These are phyloP conservation scores for Labeo catla DNA, from an alignment of 2,113 vertebrate genomes.

Conservation along the genomic window DNA sequence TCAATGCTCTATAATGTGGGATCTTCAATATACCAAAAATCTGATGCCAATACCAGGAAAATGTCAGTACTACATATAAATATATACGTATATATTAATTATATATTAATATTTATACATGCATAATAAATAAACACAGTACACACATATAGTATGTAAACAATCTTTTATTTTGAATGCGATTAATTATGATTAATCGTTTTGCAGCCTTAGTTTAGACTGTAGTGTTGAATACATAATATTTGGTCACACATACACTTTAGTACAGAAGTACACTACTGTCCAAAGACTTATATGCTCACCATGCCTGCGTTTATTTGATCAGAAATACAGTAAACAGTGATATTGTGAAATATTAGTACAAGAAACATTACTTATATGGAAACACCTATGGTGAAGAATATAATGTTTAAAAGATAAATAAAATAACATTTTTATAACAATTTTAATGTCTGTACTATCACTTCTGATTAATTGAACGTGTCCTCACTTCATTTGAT, in stretches of 20 bases:
- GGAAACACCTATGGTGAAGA: neutral
- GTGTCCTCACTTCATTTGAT: neutral
- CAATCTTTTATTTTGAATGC: too few relatives aligned
- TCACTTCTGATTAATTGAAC: neutral
- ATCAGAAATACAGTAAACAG: neutral
- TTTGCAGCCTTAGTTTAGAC: neutral
- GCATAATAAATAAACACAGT: too few relatives aligned
- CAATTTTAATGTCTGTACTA: neutral
- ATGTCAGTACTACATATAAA: neutral
- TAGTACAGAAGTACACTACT: neutral
- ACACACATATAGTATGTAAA: too few relatives aligned
- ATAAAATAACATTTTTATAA: neutral
- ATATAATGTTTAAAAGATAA: neutral
- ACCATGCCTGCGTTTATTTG: neutral
- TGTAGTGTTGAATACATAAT: neutral
- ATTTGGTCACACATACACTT: neutral
- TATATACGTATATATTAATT: too few relatives aligned
- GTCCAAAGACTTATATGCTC: neutral
- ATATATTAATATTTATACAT: too few relatives aligned
- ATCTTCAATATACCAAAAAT: neutral
- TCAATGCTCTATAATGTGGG: neutral
- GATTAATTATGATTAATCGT: too few relatives aligned
- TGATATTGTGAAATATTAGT: neutral
- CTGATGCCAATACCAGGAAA: neutral
- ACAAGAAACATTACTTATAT: neutral